These are phyloP conservation scores for Alauda arvensis DNA, from an alignment of 2,797 vertebrate species.

Conservation along the genomic window DNA sequence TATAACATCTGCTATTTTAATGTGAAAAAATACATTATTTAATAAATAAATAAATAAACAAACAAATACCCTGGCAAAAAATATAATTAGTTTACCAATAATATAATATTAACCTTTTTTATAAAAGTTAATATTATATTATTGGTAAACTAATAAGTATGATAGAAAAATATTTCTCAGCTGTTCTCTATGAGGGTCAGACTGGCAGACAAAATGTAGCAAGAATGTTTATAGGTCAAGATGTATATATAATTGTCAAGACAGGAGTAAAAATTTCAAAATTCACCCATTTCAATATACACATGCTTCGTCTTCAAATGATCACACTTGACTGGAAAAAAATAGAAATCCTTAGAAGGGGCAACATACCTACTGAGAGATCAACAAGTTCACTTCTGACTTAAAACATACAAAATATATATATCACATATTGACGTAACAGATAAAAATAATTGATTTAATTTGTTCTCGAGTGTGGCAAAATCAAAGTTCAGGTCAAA, in stretches of 20 bases:
- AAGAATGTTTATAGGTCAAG: background rate
- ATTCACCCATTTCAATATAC: background rate
- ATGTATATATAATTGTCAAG: background rate
- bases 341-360: background rate
- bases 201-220: background rate
- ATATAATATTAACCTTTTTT: no score
- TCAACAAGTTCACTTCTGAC: background rate
- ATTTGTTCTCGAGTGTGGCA: background rate
- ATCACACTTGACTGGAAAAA: background rate
- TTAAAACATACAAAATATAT: background rate
- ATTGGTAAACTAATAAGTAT: background rate
- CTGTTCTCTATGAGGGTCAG: background rate
- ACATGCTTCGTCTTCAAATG: background rate
- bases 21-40: background rate
- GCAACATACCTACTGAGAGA: background rate
- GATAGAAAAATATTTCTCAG: background rate
- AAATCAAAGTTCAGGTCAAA: background rate
- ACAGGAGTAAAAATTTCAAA: background rate
- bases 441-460: background rate
- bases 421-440: background rate
- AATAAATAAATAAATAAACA: background rate
- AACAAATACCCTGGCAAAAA: background rate
- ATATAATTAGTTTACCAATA: no score
- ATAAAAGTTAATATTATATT: background rate
- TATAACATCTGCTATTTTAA: background rate